Conservation (phyloP, 2,797 vertebrate genomes). For the Cirrhinus mrigala region DNA sequence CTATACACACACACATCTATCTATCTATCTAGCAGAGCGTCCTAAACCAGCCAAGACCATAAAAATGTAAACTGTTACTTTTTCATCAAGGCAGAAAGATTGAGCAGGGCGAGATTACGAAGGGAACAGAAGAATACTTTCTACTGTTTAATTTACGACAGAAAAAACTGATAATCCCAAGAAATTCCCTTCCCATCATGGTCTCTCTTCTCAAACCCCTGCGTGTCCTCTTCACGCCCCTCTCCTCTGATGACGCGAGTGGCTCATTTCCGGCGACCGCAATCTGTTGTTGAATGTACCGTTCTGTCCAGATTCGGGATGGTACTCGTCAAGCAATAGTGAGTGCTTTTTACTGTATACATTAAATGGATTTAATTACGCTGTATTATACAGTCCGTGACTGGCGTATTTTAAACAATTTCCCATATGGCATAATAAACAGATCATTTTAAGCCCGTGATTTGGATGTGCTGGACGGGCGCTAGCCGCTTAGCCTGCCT, state of each 20-base stretch:
- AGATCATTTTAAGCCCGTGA: conserved; percentile 27
- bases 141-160: background rate
- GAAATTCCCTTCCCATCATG: conserved; percentile 56
- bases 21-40: too few species aligned
- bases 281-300: conserved; percentile 62
- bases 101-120: too few species aligned
- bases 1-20: too few species aligned
- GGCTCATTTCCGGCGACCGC: conserved; percentile 63
- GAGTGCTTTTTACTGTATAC: conserved; percentile 48
- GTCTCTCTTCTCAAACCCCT: conserved; percentile 48
- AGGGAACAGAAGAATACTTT: background rate
- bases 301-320: conserved; percentile 64
- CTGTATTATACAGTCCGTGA: background rate
- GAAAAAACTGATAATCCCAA: background rate
- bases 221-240: conserved; percentile 35
- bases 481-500: conserved; percentile 37
- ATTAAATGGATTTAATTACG: background rate
- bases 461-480: conserved; percentile 27
- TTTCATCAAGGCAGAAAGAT: background rate
- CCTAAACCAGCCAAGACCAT: background rate
- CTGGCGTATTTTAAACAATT: background rate
- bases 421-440: conserved; percentile 9
- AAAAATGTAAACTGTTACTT: background rate
- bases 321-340: conserved; percentile 72
- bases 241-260: conserved; percentile 58